These are phyloP conservation scores for Schizothorax lantsangensis DNA, from an alignment of 2,797 vertebrate genomes.

Conservation along the genomic window DNA sequence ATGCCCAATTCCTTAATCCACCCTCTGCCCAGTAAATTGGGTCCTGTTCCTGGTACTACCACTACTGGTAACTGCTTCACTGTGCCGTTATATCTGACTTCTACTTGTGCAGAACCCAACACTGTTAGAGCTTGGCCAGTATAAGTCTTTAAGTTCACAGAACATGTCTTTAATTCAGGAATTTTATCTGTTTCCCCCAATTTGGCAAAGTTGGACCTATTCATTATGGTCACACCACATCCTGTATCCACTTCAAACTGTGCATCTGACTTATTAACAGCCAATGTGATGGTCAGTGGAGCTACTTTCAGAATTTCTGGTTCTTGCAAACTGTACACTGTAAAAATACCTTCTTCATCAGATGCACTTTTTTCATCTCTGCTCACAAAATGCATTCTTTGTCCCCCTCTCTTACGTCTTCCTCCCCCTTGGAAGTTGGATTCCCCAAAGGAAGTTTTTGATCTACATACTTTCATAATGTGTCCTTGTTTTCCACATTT, in stretches of 20 bases:
- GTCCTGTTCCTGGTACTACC: slow-evolving; percentile 19
- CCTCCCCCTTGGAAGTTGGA: background rate
- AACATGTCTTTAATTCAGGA: background rate
- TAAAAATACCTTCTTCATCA: slow-evolving; percentile 31
- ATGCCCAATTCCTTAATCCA: slow-evolving; percentile 32
- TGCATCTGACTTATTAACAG: slow-evolving; percentile 20
- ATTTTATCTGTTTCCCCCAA: background rate
- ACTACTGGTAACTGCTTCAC: slow-evolving; percentile 25
- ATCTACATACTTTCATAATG: background rate
- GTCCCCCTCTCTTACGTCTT: background rate
- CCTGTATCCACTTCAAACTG: slow-evolving; percentile 40
- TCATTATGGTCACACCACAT: slow-evolving; percentile 39
- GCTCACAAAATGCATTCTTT: background rate
- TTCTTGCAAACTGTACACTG: slow-evolving; percentile 9
- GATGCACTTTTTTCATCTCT: background rate
- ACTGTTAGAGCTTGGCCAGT: background rate
- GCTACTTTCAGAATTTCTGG: background rate
- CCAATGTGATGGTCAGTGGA: background rate
- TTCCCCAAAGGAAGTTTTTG: background rate
- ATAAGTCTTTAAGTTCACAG: slow-evolving; percentile 15
- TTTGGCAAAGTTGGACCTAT: background rate
- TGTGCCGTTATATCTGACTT: background rate
- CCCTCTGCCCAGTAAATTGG: slow-evolving; percentile 22
- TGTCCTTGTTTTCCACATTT: slow-evolving; percentile 1
- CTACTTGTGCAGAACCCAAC: slow-evolving; percentile 22